Conservation (phyloP, 1,140 invertebrate genomes). For the Drosophila bifasciata region DNA sequence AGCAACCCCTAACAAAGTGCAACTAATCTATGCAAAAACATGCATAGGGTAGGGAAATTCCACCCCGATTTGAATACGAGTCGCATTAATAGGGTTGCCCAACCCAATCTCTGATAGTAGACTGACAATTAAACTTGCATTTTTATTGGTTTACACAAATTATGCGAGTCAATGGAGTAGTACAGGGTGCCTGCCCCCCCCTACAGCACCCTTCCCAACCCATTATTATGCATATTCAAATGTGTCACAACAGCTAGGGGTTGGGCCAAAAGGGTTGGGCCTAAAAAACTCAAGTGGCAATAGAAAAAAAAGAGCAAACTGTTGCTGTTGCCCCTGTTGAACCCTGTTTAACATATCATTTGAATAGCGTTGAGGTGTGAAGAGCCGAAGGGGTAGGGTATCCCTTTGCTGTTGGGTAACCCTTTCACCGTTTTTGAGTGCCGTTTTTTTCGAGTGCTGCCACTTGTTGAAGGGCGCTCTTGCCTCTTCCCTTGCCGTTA, state of each 20-base stretch:
- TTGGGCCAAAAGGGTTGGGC: slow-evolving; percentile 59
- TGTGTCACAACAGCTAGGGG: slow-evolving; percentile 60
- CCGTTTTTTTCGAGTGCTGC: slow-evolving; percentile 45
- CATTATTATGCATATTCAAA: slow-evolving; percentile 69
- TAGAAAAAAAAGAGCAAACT: slow-evolving; percentile 45
- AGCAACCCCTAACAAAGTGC: slow-evolving; percentile 64
- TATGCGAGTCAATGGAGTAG: slow-evolving; percentile 39
- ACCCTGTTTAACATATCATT: slow-evolving; percentile 78
- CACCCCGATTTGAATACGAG: slow-evolving; percentile 66
- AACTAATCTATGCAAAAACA: slow-evolving; percentile 82
- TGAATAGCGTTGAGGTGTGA: slow-evolving; percentile 77
- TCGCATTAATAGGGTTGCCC: slow-evolving; percentile 50
- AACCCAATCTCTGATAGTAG: slow-evolving; percentile 31
- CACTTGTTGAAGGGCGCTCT: slow-evolving; percentile 62
- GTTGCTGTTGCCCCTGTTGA: too few species aligned
- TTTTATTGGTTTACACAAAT: slow-evolving; percentile 81
- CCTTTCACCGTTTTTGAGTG: too few species aligned
- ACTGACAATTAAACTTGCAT: slow-evolving; percentile 71
- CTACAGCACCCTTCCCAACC: slow-evolving; percentile 9
- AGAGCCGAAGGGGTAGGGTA: slow-evolving; percentile 41
- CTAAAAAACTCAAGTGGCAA: slow-evolving; percentile 38
- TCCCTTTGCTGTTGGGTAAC: slow-evolving; percentile 44
- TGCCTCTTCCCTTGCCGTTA: slow-evolving; percentile 39
- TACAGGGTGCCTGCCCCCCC: slow-evolving; percentile 37
- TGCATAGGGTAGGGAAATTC: too few species aligned